phyloP scores from a whole-genome alignment of 2,888 invertebrate genomes.

The Andrena minutula region DNA sequence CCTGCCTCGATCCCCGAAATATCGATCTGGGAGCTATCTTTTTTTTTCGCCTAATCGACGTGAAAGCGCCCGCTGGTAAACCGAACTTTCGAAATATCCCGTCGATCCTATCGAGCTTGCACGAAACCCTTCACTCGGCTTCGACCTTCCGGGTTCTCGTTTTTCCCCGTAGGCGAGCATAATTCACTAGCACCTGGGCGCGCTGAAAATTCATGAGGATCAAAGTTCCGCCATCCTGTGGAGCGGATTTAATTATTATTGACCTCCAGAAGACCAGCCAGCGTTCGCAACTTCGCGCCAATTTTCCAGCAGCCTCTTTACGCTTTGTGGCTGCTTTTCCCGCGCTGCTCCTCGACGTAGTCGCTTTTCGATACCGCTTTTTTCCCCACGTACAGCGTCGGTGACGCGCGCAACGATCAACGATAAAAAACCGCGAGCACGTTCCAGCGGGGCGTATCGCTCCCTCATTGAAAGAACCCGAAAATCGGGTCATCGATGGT shows the following conservation, averaged over 20 bases:
- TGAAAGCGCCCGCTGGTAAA: background rate
- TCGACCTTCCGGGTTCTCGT: conserved; percentile 9
- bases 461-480: conserved; percentile 9
- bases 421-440: conserved; percentile 14
- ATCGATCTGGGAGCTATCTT: background rate
- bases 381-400: background rate
- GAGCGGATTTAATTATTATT: conserved; percentile 70
- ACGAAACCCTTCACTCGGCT: background rate
- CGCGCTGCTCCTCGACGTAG: background rate
- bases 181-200: conserved; percentile 39
- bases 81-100: background rate
- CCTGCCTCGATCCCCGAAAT: background rate
- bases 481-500: background rate
- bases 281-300: conserved; percentile 8
- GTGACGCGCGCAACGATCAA: conserved; percentile 27
- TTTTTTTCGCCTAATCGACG: conserved; percentile 4
- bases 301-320: conserved; percentile 9
- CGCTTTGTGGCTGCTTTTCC: background rate
- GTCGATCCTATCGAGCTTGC: background rate
- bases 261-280: conserved; percentile 35
- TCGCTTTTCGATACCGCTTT: background rate
- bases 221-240: conserved; percentile 47
- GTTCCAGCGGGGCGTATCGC: background rate
- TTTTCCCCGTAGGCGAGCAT: conserved; percentile 42
- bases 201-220: conserved; percentile 66